A percentile compares a stretch with the other conserved stretches of the same genome.
Evolutionary conservation across 1,140 invertebrate species (phyloP).

Genomic region (Papilio polytes): DNA sequence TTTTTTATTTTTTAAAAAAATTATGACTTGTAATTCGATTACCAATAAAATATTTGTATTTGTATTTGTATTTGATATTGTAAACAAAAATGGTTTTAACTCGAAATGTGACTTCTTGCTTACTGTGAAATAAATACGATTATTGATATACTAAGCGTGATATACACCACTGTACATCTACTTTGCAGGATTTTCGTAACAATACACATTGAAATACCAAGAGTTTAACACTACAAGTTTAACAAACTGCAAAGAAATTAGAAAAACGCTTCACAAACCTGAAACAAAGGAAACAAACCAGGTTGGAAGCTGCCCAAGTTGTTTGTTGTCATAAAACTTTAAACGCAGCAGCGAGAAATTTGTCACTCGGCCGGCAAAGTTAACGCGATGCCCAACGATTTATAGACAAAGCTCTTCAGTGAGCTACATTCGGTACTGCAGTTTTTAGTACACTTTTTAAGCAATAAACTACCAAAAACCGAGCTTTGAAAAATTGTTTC

Average conservation of each 20-base stretch:
- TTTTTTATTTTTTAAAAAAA: no score
- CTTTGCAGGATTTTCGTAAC: neutral
- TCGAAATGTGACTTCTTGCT: no score
- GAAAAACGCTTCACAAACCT: constrained; percentile 2
- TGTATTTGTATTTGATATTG: no score
- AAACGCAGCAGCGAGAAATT: neutral
- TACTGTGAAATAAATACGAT: no score
- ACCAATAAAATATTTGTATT: no score
- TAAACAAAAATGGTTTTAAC: no score
- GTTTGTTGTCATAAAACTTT: constrained; percentile 18
- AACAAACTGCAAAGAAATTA: neutral
- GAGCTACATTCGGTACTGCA: neutral
- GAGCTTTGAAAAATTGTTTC: neutral
- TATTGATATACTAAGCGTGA: neutral
- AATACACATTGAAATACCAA: neutral
- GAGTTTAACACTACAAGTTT: neutral
- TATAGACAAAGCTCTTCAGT: constrained; percentile 25
- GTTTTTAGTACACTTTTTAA: neutral
- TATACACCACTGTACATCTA: neutral
- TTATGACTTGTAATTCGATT: no score
- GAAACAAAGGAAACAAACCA: constrained; percentile 8
- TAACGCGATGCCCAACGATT: constrained; percentile 1
- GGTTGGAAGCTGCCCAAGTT: constrained; percentile 14
- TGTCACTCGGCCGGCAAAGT: constrained; percentile 16
- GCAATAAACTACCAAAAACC: neutral